A percentile compares a stretch with the other conserved stretches of the same genome.
These are phyloP conservation scores for Ceriagrion tenellum DNA, from an alignment of 2,888 invertebrate species.

Conservation along the genomic window DNA sequence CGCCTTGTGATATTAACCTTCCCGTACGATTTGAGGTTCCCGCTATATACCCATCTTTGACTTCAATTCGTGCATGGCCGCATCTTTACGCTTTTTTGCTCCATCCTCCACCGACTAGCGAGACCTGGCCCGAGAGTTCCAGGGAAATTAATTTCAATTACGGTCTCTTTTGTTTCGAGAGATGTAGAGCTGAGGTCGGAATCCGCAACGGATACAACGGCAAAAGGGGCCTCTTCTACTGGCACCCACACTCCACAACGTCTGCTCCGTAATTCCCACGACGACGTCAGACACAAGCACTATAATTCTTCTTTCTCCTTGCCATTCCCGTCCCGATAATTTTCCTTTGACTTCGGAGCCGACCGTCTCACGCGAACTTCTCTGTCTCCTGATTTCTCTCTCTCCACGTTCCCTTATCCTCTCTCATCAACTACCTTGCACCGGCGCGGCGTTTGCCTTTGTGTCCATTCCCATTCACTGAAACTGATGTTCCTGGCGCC, in stretches of 20 bases:
- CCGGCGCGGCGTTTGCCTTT: too few species aligned
- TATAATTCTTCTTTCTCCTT: neutral
- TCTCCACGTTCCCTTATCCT: neutral
- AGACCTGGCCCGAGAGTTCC: neutral
- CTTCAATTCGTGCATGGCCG: neutral
- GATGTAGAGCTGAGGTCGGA: neutral
- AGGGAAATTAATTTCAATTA: conserved; percentile 24
- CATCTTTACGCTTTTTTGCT: too few species aligned
- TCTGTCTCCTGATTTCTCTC: neutral
- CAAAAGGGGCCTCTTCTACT: neutral
- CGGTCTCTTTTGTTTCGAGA: neutral
- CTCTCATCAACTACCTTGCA: neutral
- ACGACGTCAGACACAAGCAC: conserved; percentile 2
- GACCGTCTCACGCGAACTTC: neutral
- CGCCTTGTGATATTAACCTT: neutral
- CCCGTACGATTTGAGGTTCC: neutral
- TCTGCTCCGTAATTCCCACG: neutral
- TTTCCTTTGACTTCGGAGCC: neutral
- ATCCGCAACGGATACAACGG: neutral
- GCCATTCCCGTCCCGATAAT: neutral
- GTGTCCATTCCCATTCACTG: neutral
- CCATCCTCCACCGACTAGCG: neutral
- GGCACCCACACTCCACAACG: neutral
- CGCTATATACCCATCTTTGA: neutral
- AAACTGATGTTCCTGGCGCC: neutral